A percentile compares a stretch with the other conserved stretches of the same genome.
phyloP scores from a whole-genome alignment of 2,797 vertebrate species.

The Neopelma chrysocephalum region DNA sequence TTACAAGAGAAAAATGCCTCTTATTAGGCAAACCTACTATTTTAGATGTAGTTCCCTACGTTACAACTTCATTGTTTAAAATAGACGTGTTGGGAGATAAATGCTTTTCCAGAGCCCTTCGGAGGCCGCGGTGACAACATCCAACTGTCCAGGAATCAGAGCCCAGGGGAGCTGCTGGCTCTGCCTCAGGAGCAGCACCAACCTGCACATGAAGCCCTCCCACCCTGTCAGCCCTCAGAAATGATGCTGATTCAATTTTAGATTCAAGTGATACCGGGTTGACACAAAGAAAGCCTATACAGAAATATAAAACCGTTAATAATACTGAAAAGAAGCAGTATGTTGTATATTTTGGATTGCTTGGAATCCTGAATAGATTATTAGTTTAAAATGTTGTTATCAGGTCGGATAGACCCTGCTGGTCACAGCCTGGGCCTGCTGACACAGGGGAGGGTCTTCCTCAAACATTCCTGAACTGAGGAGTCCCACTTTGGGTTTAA shows the following conservation, averaged over 20 bases:
- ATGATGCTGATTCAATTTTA: rapidly evolving
- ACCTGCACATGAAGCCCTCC: not conserved
- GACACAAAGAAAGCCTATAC: not conserved
- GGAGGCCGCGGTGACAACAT: not conserved
- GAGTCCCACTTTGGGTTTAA: not conserved
- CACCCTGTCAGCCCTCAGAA: not conserved
- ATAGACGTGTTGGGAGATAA: not conserved
- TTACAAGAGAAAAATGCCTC: constrained; percentile 64
- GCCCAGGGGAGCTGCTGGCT: rapidly evolving
- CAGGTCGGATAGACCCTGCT: not conserved
- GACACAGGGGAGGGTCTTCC: not conserved
- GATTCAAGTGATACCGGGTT: not conserved
- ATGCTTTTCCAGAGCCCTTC: not conserved
- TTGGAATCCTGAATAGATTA: not conserved
- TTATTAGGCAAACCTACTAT: constrained; percentile 55
- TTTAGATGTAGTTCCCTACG: not conserved
- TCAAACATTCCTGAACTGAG: not conserved
- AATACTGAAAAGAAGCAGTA: not conserved
- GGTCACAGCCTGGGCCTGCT: not conserved
- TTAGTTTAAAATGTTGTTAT: rapidly evolving
- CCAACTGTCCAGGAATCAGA: rapidly evolving
- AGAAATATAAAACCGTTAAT: rapidly evolving
- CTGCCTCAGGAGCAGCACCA: not conserved
- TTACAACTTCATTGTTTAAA: constrained; percentile 59
- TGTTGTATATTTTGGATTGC: not conserved